phyloP scores from a whole-genome alignment of 23 tunicate genomes.

The Styela plicata region DNA sequence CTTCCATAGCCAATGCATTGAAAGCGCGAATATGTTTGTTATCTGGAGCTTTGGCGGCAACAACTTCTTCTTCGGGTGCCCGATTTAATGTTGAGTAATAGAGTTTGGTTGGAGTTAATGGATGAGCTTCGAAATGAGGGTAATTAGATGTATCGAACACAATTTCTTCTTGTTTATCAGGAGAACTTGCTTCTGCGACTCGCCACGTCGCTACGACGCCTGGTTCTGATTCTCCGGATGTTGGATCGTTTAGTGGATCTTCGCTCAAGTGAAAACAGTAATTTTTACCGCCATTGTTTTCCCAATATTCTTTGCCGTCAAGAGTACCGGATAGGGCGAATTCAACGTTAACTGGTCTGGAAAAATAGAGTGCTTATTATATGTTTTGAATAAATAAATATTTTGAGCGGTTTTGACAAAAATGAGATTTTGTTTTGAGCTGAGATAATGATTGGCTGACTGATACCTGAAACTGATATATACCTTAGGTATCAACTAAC shows the following conservation, averaged over 20 bases:
- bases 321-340: conserved; percentile 13
- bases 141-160: not conserved
- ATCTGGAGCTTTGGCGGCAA: conserved; percentile 11
- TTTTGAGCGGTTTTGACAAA: no score
- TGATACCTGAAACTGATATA: no score
- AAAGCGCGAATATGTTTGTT: not conserved
- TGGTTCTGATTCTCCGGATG: not conserved
- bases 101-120: conserved; percentile 24
- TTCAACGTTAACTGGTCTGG: not conserved
- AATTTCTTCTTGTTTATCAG: conserved; percentile 4
- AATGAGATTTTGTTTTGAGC: no score
- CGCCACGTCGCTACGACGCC: not conserved
- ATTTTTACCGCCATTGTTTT: conserved; percentile 12
- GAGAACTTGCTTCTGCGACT: not conserved
- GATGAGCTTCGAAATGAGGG: conserved; percentile 28
- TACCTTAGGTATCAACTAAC: no score
- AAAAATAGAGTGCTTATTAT: no score
- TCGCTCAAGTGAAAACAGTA: conserved; percentile 15
- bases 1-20: not conserved
- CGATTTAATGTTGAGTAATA: not conserved
- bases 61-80: conserved; percentile 17
- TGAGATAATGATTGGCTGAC: no score
- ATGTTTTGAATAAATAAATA: no score
- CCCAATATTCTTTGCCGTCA: conserved; percentile 20
- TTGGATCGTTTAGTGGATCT: not conserved